These are phyloP conservation scores for Ictidomys tridecemlineatus DNA, from an alignment of 2,113 vertebrate species.

Conservation along the genomic window DNA sequence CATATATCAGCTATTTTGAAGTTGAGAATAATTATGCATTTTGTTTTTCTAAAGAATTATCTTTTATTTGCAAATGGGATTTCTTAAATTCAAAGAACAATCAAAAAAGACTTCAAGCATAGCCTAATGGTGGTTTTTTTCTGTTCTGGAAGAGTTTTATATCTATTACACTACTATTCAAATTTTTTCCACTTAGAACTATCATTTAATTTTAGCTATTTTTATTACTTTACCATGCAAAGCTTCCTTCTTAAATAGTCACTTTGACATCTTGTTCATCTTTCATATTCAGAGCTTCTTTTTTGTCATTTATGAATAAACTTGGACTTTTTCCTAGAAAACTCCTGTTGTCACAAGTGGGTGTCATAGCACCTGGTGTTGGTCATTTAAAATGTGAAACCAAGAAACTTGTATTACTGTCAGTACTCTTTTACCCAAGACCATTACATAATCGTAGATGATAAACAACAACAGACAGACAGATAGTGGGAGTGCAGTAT, in stretches of 20 bases:
- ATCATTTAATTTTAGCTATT: slow-evolving; percentile 3
- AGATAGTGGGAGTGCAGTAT: background rate
- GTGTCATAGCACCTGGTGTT: slow-evolving; percentile 57
- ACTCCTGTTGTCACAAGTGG: slow-evolving; percentile 52
- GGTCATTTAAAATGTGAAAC: slow-evolving; percentile 55
- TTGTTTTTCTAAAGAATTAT: slow-evolving; percentile 55
- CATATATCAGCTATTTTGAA: background rate
- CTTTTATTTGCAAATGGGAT: slow-evolving; percentile 31
- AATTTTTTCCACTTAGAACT: background rate
- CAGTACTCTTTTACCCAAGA: background rate
- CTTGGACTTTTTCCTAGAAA: slow-evolving; percentile 73
- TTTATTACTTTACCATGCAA: background rate
- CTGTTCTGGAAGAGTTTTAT: background rate
- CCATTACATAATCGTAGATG: background rate
- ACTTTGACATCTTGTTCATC: background rate
- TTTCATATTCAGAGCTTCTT: slow-evolving; percentile 52
- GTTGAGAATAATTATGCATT: slow-evolving; percentile 22
- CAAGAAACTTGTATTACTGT: background rate
- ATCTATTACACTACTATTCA: background rate
- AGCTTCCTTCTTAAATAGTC: background rate
- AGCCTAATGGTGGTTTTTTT: background rate
- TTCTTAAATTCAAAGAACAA: slow-evolving; percentile 17
- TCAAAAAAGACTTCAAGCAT: background rate
- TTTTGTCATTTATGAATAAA: slow-evolving; percentile 52
- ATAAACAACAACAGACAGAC: background rate